A percentile compares a stretch with the other conserved stretches of the same genome.
phyloP scores from a whole-genome alignment of 2,113 vertebrate species.

The Caracal caracal region DNA sequence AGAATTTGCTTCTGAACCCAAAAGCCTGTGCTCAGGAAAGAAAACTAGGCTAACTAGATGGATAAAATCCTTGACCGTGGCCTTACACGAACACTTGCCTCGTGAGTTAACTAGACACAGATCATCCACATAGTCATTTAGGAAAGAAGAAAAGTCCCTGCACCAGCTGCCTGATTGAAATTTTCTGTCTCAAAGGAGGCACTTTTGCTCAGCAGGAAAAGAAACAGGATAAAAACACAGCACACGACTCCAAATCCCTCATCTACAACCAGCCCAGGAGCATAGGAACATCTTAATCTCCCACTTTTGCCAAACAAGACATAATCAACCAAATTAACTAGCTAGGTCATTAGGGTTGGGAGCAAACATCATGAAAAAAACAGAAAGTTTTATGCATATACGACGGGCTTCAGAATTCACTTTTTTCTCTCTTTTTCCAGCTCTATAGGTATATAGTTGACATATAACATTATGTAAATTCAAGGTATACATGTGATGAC shows the following conservation, averaged over 20 bases:
- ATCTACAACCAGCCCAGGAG: background rate
- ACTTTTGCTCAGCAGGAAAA: background rate
- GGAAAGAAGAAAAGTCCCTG: background rate
- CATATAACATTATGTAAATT: background rate
- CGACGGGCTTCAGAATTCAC: background rate
- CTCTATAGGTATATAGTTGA: background rate
- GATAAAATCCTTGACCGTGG: background rate
- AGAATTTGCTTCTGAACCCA: background rate
- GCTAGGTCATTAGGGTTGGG: background rate
- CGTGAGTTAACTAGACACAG: background rate
- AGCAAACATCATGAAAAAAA: background rate
- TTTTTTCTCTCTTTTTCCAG: background rate
- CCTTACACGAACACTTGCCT: background rate
- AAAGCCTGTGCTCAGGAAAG: background rate
- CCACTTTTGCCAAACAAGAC: background rate
- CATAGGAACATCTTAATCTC: background rate
- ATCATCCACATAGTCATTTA: background rate
- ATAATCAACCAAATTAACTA: background rate
- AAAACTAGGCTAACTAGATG: background rate
- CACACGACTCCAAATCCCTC: background rate
- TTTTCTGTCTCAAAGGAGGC: background rate
- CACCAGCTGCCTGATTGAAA: background rate
- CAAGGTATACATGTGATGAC: background rate
- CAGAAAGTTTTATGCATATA: background rate
- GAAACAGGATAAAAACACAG: background rate